Evolutionary conservation across 2,113 vertebrate genomes (phyloP).

Genomic region (Malurus melanocephalus): DNA sequence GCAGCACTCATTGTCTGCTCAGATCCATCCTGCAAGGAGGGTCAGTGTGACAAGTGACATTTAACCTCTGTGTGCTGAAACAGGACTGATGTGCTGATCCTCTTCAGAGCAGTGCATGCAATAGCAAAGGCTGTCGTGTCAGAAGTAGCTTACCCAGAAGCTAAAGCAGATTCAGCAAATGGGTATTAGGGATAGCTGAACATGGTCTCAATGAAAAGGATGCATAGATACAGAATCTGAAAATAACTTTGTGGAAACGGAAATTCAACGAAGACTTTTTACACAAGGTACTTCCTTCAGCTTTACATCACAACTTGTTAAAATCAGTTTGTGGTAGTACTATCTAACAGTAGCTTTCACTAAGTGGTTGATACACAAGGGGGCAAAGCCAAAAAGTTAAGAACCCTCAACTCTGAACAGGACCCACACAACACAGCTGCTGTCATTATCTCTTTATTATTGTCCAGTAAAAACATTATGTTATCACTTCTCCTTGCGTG

Average conservation of each 20-base stretch:
- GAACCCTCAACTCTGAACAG: not conserved
- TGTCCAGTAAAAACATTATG: not conserved
- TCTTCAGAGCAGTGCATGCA: rapidly evolving
- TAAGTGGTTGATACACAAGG: not conserved
- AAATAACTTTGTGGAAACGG: not conserved
- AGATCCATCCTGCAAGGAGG: not conserved
- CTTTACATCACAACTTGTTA: not conserved
- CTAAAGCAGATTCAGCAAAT: not conserved
- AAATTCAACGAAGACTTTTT: not conserved
- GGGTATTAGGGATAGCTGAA: not conserved
- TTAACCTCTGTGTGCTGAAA: not conserved
- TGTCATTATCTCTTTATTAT: not conserved
- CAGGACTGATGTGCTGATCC: not conserved
- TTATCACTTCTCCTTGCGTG: not conserved
- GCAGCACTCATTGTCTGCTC: not conserved
- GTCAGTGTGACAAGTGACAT: rapidly evolving
- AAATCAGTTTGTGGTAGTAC: not conserved
- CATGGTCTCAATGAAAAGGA: not conserved
- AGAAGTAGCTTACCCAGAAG: not conserved
- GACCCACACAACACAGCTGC: not conserved
- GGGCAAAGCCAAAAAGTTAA: not conserved
- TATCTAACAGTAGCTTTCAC: not conserved
- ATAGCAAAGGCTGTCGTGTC: rapidly evolving
- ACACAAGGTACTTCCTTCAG: not conserved
- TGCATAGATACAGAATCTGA: not conserved